Evolutionary conservation across 2,888 invertebrate genomes (phyloP).

Genomic region (Drosophila birchii): DNA sequence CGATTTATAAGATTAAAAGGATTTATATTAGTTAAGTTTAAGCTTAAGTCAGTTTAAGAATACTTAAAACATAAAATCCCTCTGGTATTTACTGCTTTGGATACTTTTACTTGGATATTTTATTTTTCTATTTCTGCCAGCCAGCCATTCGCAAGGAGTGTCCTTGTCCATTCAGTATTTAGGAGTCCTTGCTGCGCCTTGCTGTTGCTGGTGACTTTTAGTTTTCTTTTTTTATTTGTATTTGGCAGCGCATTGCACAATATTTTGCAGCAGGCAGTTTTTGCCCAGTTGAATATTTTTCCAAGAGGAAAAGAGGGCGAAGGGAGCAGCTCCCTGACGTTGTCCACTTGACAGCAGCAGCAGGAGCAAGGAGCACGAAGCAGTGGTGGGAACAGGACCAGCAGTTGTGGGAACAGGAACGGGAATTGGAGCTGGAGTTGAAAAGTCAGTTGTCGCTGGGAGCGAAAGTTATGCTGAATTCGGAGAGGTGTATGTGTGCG

Average conservation of each 20-base stretch:
- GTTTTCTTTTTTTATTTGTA: slow-evolving; percentile 43
- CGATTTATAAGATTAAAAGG: background rate
- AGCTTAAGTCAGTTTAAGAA: background rate
- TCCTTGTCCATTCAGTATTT: slow-evolving; percentile 27
- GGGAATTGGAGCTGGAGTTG: slow-evolving; percentile 49
- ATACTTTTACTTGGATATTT: slow-evolving; percentile 5
- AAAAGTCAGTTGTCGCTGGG: slow-evolving; percentile 73
- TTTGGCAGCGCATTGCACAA: slow-evolving; percentile 79
- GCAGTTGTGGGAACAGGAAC: slow-evolving; percentile 18
- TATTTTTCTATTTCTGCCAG: background rate
- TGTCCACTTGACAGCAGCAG: slow-evolving; percentile 72
- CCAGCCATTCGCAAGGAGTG: slow-evolving; percentile 8
- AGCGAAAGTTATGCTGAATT: slow-evolving; percentile 46
- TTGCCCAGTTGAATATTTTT: slow-evolving; percentile 31
- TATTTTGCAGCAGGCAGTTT: slow-evolving; percentile 60
- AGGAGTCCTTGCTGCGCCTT: slow-evolving; percentile 9
- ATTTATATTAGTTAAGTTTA: background rate
- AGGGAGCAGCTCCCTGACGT: slow-evolving; percentile 34
- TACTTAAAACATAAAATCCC: background rate
- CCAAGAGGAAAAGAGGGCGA: background rate
- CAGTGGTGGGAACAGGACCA: slow-evolving; percentile 19
- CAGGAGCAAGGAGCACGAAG: slow-evolving; percentile 25
- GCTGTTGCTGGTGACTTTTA: slow-evolving; percentile 16
- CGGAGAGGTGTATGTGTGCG: slow-evolving; percentile 17
- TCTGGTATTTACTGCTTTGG: background rate